These are phyloP conservation scores for Tachysurus fulvidraco DNA, from an alignment of 2,113 vertebrate genomes.

Conservation along the genomic window DNA sequence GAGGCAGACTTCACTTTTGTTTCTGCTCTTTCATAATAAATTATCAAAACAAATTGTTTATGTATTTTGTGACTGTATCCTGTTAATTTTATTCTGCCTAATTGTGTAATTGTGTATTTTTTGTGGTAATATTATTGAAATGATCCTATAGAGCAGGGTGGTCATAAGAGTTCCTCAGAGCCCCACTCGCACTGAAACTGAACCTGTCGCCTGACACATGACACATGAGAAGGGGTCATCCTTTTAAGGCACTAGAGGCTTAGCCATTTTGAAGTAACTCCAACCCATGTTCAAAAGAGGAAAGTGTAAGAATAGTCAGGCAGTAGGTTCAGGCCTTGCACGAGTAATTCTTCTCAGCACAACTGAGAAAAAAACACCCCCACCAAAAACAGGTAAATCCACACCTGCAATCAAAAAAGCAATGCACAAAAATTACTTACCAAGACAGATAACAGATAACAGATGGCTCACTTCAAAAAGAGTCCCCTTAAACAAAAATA, in stretches of 20 bases:
- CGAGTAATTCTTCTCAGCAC: constrained; percentile 52
- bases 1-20: background rate
- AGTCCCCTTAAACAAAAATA: constrained; percentile 63
- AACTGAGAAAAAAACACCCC: constrained; percentile 22
- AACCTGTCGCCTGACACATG: constrained; percentile 49
- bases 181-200: constrained; percentile 35
- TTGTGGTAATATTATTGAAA: background rate
- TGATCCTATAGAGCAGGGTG: constrained; percentile 49
- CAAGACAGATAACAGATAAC: constrained; percentile 65
- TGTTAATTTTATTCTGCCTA: background rate
- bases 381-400: constrained; percentile 19
- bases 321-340: constrained; percentile 58
- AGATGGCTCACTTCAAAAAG: constrained; percentile 57
- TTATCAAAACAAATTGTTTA: background rate
- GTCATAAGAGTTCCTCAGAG: constrained; percentile 42
- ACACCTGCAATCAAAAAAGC: background rate
- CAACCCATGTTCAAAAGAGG: constrained; percentile 74
- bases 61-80: background rate
- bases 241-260: constrained; percentile 76
- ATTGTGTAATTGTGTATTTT: background rate
- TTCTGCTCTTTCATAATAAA: background rate
- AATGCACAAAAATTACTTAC: constrained; percentile 60
- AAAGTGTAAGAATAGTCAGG: constrained; percentile 75
- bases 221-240: constrained; percentile 68
- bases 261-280: constrained; percentile 68